Evolutionary conservation across 2,888 invertebrate species (phyloP).

Genomic region (Ormyrus nitidulus): DNA sequence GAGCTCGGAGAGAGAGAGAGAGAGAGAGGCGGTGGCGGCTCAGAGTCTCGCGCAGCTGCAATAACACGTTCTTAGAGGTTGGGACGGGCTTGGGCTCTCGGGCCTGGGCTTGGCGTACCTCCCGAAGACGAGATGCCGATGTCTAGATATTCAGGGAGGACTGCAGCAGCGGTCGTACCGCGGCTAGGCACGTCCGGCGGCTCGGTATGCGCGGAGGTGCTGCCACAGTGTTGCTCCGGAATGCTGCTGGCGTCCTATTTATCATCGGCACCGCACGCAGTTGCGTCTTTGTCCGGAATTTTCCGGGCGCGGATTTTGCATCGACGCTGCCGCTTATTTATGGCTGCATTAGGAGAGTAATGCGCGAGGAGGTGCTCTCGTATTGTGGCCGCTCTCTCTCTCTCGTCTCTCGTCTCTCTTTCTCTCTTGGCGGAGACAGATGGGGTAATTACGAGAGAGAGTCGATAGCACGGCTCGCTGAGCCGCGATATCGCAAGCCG

Average conservation of each 20-base stretch:
- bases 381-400: too few relatives aligned
- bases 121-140: constrained; percentile 37
- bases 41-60: constrained; percentile 8
- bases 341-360: too few relatives aligned
- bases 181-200: constrained; percentile 44
- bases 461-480: constrained; percentile 63
- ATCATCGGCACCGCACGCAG: constrained; percentile 38
- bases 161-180: neutral
- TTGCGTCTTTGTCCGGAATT: neutral
- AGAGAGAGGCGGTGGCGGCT: neutral
- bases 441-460: constrained; percentile 66
- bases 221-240: constrained; percentile 63
- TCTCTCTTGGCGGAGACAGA: constrained; percentile 32
- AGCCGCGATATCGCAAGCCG: constrained; percentile 36
- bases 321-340: too few relatives aligned
- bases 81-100: neutral
- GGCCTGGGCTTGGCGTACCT: too few relatives aligned
- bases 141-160: constrained; percentile 38
- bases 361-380: too few relatives aligned
- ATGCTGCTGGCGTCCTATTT: constrained; percentile 61
- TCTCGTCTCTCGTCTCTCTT: neutral
- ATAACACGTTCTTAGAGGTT: constrained; percentile 38
- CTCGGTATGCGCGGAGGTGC: constrained; percentile 68
- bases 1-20: neutral
- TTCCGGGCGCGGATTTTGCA: too few relatives aligned